phyloP scores from a whole-genome alignment of 2,797 vertebrate genomes.

The Chelon labrosus region DNA sequence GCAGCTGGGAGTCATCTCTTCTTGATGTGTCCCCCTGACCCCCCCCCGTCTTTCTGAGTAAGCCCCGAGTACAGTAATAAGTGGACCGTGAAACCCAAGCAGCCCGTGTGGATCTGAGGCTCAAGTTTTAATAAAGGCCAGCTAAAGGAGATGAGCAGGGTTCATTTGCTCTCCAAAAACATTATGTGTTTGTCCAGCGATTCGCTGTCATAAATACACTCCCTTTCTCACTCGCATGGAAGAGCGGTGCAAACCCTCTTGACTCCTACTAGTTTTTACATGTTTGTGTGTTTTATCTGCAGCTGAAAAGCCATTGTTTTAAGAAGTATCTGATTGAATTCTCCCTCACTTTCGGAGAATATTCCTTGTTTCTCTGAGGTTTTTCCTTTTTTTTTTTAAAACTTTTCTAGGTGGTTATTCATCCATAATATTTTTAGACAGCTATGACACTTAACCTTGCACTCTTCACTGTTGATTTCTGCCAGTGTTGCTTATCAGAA shows the following conservation, averaged over 20 bases:
- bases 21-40: constrained; percentile 46
- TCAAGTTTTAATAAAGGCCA: constrained; percentile 77
- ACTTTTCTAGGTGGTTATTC: not conserved
- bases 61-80: constrained; percentile 64
- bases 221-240: constrained; percentile 28
- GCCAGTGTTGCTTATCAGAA: constrained; percentile 19
- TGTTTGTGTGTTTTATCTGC: not conserved
- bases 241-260: constrained; percentile 42
- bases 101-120: constrained; percentile 63
- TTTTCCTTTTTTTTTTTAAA: constrained; percentile 2
- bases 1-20: constrained; percentile 81
- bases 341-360: not conserved
- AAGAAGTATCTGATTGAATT: no score
- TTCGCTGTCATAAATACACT: constrained; percentile 61
- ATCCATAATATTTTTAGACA: constrained; percentile 12
- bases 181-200: constrained; percentile 67
- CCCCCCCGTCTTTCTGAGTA: constrained; percentile 30
- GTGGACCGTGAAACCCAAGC: constrained; percentile 68
- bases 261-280: constrained; percentile 22
- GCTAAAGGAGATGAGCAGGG: constrained; percentile 73
- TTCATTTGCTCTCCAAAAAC: constrained; percentile 72
- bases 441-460: not conserved
- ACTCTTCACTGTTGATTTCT: constrained; percentile 1
- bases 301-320: no score
- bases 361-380: not conserved